phyloP scores from a whole-genome alignment of 2,888 invertebrate genomes.

The Heteropelma amictum region DNA sequence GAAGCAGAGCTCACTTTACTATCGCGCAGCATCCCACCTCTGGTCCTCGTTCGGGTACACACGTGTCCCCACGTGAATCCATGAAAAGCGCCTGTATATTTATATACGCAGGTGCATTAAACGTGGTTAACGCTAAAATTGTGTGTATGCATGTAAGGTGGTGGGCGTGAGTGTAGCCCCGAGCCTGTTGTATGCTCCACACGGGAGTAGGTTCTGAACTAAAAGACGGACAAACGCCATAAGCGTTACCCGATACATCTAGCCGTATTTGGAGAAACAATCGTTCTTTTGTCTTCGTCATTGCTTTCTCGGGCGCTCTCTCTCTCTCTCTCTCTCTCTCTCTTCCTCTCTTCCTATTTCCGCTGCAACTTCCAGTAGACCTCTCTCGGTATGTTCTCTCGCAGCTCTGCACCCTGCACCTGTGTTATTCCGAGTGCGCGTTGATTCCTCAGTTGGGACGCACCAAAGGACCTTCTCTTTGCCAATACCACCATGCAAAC shows the following conservation, averaged over 20 bases:
- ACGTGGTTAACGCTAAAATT: too few relatives aligned
- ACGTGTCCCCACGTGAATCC: slow-evolving; percentile 10
- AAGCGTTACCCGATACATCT: slow-evolving; percentile 54
- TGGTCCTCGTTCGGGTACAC: slow-evolving; percentile 13
- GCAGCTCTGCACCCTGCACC: slow-evolving; percentile 52
- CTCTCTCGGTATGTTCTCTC: slow-evolving; percentile 46
- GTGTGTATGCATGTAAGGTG: neutral
- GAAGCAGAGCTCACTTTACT: slow-evolving; percentile 46
- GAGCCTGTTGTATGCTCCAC: slow-evolving; percentile 22
- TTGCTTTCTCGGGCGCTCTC: slow-evolving; percentile 1
- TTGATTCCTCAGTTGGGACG: slow-evolving; percentile 55
- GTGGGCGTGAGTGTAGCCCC: slow-evolving; percentile 1
- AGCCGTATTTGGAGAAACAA: slow-evolving; percentile 54
- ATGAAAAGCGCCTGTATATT: slow-evolving; percentile 34
- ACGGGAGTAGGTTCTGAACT: slow-evolving; percentile 43
- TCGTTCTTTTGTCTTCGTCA: slow-evolving; percentile 20
- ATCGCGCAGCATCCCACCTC: slow-evolving; percentile 15
- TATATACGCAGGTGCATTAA: slow-evolving; percentile 4
- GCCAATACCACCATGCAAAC: slow-evolving; percentile 22
- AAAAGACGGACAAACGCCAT: slow-evolving; percentile 40
- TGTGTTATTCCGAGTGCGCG: slow-evolving; percentile 53
- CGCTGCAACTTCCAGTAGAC: slow-evolving; percentile 32
- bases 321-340: slow-evolving; percentile 23
- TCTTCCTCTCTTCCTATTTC: slow-evolving; percentile 1
- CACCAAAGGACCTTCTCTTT: slow-evolving; percentile 60